A percentile compares a stretch with the other conserved stretches of the same genome.
Conservation (phyloP, 2,113 vertebrate species). For the Microcebus ravelobensis region DNA sequence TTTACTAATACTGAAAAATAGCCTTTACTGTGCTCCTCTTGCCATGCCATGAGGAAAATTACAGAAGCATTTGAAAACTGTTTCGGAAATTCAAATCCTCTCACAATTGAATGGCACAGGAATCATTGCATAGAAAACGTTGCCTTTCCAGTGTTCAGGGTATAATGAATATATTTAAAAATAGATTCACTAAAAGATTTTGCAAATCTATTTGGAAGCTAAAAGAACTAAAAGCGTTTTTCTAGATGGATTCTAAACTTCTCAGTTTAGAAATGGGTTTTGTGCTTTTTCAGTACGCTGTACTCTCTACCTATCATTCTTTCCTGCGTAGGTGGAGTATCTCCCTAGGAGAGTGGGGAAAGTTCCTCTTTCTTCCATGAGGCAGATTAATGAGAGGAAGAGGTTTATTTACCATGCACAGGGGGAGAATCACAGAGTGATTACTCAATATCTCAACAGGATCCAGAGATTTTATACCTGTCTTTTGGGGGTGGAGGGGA, state of each 20-base stretch:
- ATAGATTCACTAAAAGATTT: neutral
- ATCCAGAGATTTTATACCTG: no score
- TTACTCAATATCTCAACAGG: no score
- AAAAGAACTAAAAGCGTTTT: neutral
- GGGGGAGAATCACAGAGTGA: no score
- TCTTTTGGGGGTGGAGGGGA: no score
- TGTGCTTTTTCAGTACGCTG: neutral
- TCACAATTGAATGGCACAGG: neutral
- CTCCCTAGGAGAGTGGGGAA: neutral
- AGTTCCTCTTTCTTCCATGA: no score
- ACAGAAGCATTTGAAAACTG: neutral
- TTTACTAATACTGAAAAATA: neutral
- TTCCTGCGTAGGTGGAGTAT: neutral
- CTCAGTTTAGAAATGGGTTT: neutral
- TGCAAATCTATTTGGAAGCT: neutral
- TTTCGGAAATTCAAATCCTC: constrained; percentile 25
- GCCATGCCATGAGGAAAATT: neutral
- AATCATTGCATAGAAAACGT: neutral
- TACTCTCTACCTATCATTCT: neutral
- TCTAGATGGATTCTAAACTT: neutral
- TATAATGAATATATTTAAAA: neutral
- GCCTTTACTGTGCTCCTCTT: neutral
- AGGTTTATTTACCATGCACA: no score
- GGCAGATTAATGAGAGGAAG: no score
- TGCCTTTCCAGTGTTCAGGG: neutral